Percentiles rank a stretch among this genome's conserved stretches.
These are phyloP conservation scores for Pachycephus smyrnensis DNA, from an alignment of 2,888 invertebrate species.

Conservation along the genomic window DNA sequence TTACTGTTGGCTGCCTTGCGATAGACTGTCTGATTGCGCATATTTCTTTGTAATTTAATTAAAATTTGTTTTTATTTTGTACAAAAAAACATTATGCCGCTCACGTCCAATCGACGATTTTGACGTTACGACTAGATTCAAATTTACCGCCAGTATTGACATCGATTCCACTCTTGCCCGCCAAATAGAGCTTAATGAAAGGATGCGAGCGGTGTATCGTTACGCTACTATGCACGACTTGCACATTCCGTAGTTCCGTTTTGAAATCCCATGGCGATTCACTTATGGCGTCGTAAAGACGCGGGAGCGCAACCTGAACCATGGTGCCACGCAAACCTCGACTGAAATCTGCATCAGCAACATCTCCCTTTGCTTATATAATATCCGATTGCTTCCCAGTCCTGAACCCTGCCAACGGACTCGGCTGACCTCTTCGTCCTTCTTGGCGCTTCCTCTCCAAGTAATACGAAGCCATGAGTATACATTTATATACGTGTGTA, in stretches of 20 bases:
- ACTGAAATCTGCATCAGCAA: constrained; percentile 35
- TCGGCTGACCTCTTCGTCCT: constrained; percentile 41
- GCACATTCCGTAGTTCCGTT: constrained; percentile 28
- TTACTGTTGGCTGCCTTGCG: neutral
- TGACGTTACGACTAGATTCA: neutral
- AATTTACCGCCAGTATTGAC: neutral
- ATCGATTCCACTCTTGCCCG: neutral
- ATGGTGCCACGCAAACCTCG: constrained; percentile 4
- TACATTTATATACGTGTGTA: too few species aligned
- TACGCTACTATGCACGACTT: constrained; percentile 21
- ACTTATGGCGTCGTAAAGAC: constrained; percentile 29
- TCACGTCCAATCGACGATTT: neutral
- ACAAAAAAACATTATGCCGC: too few species aligned
- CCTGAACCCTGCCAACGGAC: constrained; percentile 35
- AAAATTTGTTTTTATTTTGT: too few species aligned
- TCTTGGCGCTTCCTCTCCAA: constrained; percentile 28
- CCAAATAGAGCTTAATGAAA: constrained; percentile 24
- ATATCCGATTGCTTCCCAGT: constrained; percentile 52
- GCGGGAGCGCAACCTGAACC: constrained; percentile 42
- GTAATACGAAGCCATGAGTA: constrained; percentile 36
- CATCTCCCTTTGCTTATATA: constrained; percentile 43
- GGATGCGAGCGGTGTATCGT: constrained; percentile 8
- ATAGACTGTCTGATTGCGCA: neutral
- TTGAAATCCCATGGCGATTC: neutral
- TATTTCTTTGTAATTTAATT: neutral